phyloP scores from a whole-genome alignment of 35 echinoderm and acorn worm species.

The Lytechinus pictus region DNA sequence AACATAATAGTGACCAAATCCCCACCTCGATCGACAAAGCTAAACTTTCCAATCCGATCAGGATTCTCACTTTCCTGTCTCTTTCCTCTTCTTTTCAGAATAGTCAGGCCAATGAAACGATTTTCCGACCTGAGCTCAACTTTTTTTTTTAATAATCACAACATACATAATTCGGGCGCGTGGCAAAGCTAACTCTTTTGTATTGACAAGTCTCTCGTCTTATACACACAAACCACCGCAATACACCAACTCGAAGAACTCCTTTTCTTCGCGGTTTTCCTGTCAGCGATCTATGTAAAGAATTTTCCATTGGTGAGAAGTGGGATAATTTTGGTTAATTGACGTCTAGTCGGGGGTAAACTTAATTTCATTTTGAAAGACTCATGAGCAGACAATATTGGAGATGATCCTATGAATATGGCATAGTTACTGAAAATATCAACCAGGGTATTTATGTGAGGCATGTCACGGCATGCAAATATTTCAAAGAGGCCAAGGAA shows the following conservation, averaged over 20 bases:
- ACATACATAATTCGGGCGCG: constrained; percentile 22
- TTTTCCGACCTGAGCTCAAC: constrained; percentile 32
- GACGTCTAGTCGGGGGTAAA: neutral
- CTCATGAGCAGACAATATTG: neutral
- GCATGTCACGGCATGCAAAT: neutral
- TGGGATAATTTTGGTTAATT: constrained; percentile 37
- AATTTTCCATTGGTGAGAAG: neutral
- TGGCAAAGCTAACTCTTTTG: neutral
- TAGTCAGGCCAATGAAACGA: constrained; percentile 26
- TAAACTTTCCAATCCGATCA: constrained; percentile 53
- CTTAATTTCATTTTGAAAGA: neutral
- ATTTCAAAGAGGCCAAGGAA: neutral
- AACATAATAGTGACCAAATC: constrained; percentile 54
- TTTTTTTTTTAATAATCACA: constrained; percentile 50
- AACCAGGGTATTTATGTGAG: too few relatives aligned
- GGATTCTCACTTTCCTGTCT: neutral
- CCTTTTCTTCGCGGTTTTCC: constrained; percentile 23
- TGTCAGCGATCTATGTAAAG: neutral
- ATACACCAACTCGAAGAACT: neutral
- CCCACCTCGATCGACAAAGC: constrained; percentile 46
- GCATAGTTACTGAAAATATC: neutral
- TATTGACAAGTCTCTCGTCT: neutral
- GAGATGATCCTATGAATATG: neutral
- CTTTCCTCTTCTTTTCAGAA: constrained; percentile 4
- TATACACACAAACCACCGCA: neutral